Base-by-base conservation (phyloP, 2,797 vertebrate species). In the Sebastes paucispinis region DNA sequence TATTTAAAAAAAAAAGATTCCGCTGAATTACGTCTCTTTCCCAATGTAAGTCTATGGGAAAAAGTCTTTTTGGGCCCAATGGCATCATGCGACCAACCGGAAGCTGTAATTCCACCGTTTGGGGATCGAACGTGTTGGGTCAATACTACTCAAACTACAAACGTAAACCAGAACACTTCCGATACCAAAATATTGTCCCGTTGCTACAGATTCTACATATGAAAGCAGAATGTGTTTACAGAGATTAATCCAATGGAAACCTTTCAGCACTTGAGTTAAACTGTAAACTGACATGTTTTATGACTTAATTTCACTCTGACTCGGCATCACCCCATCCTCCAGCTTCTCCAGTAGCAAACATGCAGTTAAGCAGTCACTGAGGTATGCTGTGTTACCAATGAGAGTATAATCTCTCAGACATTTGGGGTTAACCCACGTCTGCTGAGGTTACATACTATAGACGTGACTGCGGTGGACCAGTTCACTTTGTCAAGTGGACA, bases 401-500 rank as follows among this genome's bases (percentile, higher is more conserved):
- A 80, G 73, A 82, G 67, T 27, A 55, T 73, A 77, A 82, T 77
- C 77, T 82, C 64, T 75, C 68, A 86, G 80, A 80, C 75, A 76
- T 75, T 87, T 89, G 82, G 80, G 88, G 87, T 91, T 78, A 87
- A 87, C 81, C 85, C 59, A 58, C 4, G 14, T 85, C 80, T 89
- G 79, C 85, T 82, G 89, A 92, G 82, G 81, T 81, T 83, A 88
- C 81, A 81, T 79, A 34, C 59, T 79, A 85, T 82, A 89, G 85
- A 82, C 84, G 34, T 82, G 85, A 82, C 80, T 89, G 89, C 10
- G 80, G 82, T 85, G 84, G 72, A 88, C 79, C 59, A 24, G 75
- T 78, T 70, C 80, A 86, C 89, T 80, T 81, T 85, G 83, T 92
- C 86, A 92, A 85, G 82, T 77, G 85, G 84, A 93, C 83, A 87